A percentile compares a stretch with the other conserved stretches of the same genome.
These are phyloP conservation scores for Cotesia chilonis DNA, from an alignment of 1,140 invertebrate species.

Conservation along the genomic window DNA sequence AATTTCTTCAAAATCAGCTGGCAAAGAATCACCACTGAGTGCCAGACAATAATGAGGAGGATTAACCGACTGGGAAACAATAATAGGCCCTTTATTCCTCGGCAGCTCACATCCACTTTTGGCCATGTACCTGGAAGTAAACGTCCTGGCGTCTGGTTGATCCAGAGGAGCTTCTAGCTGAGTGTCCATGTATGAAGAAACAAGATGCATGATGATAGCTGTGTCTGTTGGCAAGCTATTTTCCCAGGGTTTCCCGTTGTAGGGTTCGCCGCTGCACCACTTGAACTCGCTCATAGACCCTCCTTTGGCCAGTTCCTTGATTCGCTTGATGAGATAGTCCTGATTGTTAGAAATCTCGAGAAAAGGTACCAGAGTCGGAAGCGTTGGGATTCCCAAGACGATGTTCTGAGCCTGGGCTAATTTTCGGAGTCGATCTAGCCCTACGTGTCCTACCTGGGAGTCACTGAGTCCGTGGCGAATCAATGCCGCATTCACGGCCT, in stretches of 20 bases:
- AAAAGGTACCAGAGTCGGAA: conserved; percentile 78
- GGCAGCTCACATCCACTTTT: conserved; percentile 55
- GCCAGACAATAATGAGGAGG: conserved; percentile 80
- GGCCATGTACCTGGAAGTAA: conserved; percentile 68
- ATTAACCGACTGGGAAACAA: conserved; percentile 70
- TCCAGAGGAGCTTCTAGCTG: conserved; percentile 80
- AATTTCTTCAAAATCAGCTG: conserved; percentile 66
- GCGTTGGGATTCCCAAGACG: conserved; percentile 72
- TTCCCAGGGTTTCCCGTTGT: conserved; percentile 80
- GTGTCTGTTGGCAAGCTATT: conserved; percentile 82
- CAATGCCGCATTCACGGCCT: conserved; percentile 73
- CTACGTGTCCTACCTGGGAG: conserved; percentile 74
- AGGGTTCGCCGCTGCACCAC: conserved; percentile 79
- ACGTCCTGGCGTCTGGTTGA: conserved; percentile 78
- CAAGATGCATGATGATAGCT: conserved; percentile 81
- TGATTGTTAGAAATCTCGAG: conserved; percentile 82
- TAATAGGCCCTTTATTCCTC: conserved; percentile 64
- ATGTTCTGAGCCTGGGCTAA: conserved; percentile 73
- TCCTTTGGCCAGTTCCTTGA: conserved; percentile 76
- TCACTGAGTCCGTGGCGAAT: conserved; percentile 75
- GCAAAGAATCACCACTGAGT: conserved; percentile 69
- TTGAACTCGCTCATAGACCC: conserved; percentile 84
- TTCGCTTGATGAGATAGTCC: conserved; percentile 81
- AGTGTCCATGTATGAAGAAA: conserved; percentile 83
- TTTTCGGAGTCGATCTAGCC: conserved; percentile 75